Conservation (phyloP, 2,113 vertebrate species). For the Stegostoma tigrinum region DNA sequence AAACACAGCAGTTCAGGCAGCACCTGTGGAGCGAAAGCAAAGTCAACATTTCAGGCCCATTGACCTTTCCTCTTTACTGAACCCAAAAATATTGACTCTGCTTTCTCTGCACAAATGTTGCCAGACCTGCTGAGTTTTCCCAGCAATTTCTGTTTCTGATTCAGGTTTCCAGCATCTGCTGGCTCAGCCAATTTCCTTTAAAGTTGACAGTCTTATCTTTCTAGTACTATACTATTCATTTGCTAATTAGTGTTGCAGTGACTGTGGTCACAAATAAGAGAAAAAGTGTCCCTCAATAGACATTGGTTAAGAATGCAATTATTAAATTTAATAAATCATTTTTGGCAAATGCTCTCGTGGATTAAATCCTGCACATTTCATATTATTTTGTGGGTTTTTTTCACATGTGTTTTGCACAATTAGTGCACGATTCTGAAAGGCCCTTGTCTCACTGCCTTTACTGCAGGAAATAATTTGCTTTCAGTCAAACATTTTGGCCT, state of each 20-base stretch:
- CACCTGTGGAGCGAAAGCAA: no score
- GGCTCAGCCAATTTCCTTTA: not conserved
- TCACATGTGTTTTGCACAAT: slow-evolving; percentile 43
- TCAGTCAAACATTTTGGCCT: slow-evolving; percentile 42
- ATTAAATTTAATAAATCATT: slow-evolving; percentile 14
- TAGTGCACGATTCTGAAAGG: slow-evolving; percentile 36
- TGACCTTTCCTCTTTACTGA: no score
- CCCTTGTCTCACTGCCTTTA: slow-evolving; percentile 42
- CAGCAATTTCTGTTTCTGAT: no score
- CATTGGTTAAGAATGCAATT: not conserved
- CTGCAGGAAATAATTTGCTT: slow-evolving; percentile 48
- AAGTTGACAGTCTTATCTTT: no score
- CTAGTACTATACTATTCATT: not conserved
- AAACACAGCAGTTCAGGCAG: no score
- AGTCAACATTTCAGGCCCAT: no score
- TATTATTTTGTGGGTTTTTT: slow-evolving; percentile 18
- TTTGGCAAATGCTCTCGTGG: not conserved
- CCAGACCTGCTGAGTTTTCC: no score
- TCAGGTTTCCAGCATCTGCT: no score
- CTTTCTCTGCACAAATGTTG: no score
- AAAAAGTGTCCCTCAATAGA: not conserved
- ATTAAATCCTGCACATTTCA: slow-evolving; percentile 15
- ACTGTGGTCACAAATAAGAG: not conserved
- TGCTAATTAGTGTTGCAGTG: not conserved
- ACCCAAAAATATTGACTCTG: no score